These are phyloP conservation scores for Ennomos quercinarius DNA, from an alignment of 2,888 invertebrate species.

Conservation along the genomic window DNA sequence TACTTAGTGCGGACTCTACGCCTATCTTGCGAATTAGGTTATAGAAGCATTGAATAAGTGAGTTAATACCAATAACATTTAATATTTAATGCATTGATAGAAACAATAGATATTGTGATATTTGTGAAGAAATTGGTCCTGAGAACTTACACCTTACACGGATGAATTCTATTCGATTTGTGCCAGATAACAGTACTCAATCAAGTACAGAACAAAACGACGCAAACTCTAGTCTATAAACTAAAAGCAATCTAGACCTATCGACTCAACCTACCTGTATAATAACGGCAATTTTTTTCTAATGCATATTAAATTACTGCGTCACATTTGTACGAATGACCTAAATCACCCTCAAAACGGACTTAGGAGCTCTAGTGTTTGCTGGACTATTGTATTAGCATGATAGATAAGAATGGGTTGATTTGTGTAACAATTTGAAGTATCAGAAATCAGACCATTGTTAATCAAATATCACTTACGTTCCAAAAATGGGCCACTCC, in stretches of 20 bases:
- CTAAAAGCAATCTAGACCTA: constrained; percentile 17
- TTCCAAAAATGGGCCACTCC: constrained; percentile 45
- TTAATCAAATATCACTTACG: constrained; percentile 15
- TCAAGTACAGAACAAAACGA: constrained; percentile 3
- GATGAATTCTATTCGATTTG: no score
- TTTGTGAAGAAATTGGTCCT: no score
- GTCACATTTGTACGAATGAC: constrained; percentile 42
- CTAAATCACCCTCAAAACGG: constrained; percentile 42
- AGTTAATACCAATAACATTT: no score
- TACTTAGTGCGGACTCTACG: no score
- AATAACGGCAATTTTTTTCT: constrained; percentile 32
- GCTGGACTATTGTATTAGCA: constrained; percentile 40
- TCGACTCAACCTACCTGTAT: constrained; percentile 14
- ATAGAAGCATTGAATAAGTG: no score
- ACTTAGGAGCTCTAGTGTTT: constrained; percentile 29
- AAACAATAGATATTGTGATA: no score
- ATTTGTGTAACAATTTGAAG: no score
- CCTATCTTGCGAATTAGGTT: no score
- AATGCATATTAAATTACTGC: constrained; percentile 44
- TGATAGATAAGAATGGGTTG: constrained; percentile 37
- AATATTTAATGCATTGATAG: no score
- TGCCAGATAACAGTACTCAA: not conserved
- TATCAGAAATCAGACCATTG: no score
- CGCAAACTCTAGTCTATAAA: constrained; percentile 6
- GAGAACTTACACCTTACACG: no score